Conservation (phyloP, 2,113 vertebrate genomes). For the Baryphthengus martii region DNA sequence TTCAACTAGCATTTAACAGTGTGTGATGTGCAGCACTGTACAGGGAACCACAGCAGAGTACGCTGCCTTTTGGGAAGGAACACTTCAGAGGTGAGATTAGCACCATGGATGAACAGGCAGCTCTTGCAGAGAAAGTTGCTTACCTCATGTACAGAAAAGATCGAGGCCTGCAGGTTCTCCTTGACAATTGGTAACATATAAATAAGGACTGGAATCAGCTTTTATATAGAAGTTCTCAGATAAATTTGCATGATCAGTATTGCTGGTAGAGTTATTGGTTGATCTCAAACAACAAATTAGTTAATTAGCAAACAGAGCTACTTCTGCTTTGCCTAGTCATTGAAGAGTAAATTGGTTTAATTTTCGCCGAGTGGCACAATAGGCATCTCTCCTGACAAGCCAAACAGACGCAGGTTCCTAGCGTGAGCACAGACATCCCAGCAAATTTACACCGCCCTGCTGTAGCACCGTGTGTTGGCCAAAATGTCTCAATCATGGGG, state of each 20-base stretch:
- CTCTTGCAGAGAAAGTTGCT: slow-evolving; percentile 55
- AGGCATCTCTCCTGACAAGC: background rate
- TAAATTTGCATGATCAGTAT: background rate
- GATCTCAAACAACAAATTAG: background rate
- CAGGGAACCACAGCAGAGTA: slow-evolving; percentile 58
- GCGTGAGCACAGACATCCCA: background rate
- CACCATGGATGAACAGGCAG: slow-evolving; percentile 77
- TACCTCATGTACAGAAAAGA: slow-evolving; percentile 13
- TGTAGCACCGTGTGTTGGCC: background rate
- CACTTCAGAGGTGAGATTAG: slow-evolving; percentile 74
- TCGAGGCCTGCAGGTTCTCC: slow-evolving; percentile 63
- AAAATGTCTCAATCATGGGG: background rate
- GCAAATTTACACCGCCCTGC: background rate
- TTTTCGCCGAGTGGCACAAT: background rate
- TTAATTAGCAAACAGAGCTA: slow-evolving; percentile 1
- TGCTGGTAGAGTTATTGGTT: background rate
- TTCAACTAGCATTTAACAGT: slow-evolving; percentile 29
- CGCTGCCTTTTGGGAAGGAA: slow-evolving; percentile 61
- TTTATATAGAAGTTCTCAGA: background rate
- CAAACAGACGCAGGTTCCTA: background rate
- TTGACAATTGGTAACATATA: slow-evolving; percentile 77
- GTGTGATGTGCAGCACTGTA: slow-evolving; percentile 54
- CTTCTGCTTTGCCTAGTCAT: background rate
- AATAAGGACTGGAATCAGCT: slow-evolving; percentile 71
- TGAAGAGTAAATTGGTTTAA: background rate